Conservation (phyloP, 2,797 vertebrate genomes). For the Sebastes matsubarae region DNA sequence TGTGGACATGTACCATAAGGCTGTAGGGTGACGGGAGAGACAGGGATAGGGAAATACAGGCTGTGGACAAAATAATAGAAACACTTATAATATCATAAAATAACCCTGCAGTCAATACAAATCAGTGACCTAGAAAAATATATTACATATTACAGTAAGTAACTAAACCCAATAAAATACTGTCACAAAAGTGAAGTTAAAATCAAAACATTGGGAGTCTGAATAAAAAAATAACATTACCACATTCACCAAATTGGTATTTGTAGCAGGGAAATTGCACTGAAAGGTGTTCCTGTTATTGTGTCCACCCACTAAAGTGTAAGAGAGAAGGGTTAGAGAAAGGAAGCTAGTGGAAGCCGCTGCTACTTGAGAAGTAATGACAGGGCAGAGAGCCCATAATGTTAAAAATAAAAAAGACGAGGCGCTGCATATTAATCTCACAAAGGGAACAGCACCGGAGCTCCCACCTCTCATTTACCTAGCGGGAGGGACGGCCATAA, state of each 20-base stretch:
- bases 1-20: neutral
- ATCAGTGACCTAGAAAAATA: neutral
- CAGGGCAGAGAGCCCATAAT: slow-evolving; percentile 30
- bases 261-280: neutral
- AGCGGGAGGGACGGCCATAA: slow-evolving; percentile 25
- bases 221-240: neutral
- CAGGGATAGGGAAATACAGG: neutral
- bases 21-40: neutral
- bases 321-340: neutral
- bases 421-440: slow-evolving; percentile 56
- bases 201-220: neutral
- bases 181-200: neutral
- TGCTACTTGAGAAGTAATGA: slow-evolving; percentile 29
- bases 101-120: neutral
- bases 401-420: slow-evolving; percentile 47
- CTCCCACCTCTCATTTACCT: slow-evolving; percentile 53
- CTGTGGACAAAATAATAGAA: neutral
- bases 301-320: neutral
- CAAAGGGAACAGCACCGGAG: slow-evolving; percentile 19
- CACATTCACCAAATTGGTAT: neutral
- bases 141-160: neutral
- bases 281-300: neutral
- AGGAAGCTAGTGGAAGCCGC: neutral
- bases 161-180: neutral
- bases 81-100: neutral